Percentiles rank a stretch among this genome's conserved stretches.
Conservation (phyloP, 2,888 invertebrate genomes). For the Formica aserva region DNA sequence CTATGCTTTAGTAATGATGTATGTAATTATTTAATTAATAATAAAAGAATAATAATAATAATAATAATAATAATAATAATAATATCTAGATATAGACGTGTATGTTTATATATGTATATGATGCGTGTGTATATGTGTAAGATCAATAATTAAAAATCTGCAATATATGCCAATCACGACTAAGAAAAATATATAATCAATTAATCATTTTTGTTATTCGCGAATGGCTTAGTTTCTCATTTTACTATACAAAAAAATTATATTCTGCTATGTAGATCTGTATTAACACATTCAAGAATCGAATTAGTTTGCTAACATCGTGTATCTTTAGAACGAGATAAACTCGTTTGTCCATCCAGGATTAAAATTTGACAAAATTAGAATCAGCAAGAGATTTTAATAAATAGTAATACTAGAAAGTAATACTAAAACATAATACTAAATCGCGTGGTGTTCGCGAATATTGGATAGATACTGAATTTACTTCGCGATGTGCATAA, state of each 20-base stretch:
- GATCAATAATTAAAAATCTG: conserved; percentile 73
- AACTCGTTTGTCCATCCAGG: not conserved
- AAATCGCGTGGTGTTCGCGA: conserved; percentile 16
- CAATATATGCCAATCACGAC: conserved; percentile 75
- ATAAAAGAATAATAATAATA: conserved; percentile 33
- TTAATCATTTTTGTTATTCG: conserved; percentile 79
- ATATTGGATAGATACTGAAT: conserved; percentile 24
- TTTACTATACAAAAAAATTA: conserved; percentile 66
- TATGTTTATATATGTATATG: not conserved
- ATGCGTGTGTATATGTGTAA: conserved; percentile 29
- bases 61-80: conserved; percentile 61
- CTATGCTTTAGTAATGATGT: conserved; percentile 75
- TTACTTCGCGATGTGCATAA: conserved; percentile 25
- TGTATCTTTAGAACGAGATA: not conserved
- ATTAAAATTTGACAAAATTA: not conserved
- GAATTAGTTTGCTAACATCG: conserved; percentile 2
- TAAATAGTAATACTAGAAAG: conserved; percentile 24
- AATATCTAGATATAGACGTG: conserved; percentile 23
- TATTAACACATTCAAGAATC: not conserved
- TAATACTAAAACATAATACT: conserved; percentile 39
- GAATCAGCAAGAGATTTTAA: not conserved
- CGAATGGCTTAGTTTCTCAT: conserved; percentile 65
- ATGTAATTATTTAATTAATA: conserved; percentile 66
- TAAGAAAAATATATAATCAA: conserved; percentile 80
- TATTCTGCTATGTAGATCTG: conserved; percentile 54